Base-by-base conservation (phyloP, 2,888 invertebrate genomes). In the Pilophorus perplexus region DNA sequence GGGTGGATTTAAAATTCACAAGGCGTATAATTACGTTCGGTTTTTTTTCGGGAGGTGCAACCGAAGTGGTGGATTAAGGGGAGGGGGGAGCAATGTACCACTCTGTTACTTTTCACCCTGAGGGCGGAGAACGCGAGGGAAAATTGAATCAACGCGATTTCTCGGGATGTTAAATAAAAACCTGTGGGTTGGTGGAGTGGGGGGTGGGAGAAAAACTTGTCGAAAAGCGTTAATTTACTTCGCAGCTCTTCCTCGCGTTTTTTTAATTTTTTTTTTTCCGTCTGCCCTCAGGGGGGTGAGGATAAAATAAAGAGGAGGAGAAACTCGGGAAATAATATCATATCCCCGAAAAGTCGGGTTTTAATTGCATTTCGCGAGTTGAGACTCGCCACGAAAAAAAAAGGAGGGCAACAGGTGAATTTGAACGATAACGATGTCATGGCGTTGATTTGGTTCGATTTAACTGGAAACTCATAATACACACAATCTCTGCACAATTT, bases 11-110 rank as follows among this genome's bases (percentile, higher is more conserved):
- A 5, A 46, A 46, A 46, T 46, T 46, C 46, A 46, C 46, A 46
- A 46, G 46, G 46, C 46, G 46, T 46, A 46, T 46, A 46, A 46
- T 46, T 46, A 20, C 3, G 16, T 46, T 46, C n/a, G n/a, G n/a
- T n/a, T n/a, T n/a, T n/a, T n/a, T n/a, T n/a, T n/a, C n/a, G n/a
- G n/a, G 46, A 20, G 18, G 20, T 3, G 16, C 3, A 10, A 3
- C 12, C n/a, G 8, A 42, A 42, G 5, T 42, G 10, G 10, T 42
- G 42, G 10, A 6, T 6, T 6, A 14, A 42, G 6, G 42, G 16
- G 6, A 14, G 14, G 42, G 10, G 42, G 42, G 14, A 8, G 33
- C 6, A 10, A 10, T 33, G 12, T 14, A 38, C 38, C 14, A 2
- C 38, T 38, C 14, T 12, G 12, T 38, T 38, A 12, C n/a, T 38